Evolutionary conservation across 2,113 vertebrate species (phyloP).

Genomic region (Trogon melanurus): DNA sequence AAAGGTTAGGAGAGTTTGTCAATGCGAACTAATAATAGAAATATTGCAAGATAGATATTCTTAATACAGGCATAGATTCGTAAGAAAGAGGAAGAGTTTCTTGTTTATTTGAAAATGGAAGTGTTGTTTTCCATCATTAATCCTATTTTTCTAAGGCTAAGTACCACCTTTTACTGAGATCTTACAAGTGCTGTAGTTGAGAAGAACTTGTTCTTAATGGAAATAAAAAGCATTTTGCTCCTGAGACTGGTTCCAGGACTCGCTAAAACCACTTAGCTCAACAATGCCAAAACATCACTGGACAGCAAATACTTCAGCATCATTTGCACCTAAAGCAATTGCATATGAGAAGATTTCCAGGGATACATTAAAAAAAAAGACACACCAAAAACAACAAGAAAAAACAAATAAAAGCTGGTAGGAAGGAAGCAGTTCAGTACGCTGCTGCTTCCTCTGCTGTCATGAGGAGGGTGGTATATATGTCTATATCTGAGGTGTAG

Average conservation of each 20-base stretch:
- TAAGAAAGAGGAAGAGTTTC: not conserved
- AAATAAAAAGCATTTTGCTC: not conserved
- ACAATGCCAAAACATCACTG: accelerated
- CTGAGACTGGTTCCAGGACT: not conserved
- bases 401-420: not conserved
- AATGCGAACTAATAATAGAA: not conserved
- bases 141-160: not conserved
- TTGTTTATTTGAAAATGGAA: not conserved
- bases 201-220: not conserved
- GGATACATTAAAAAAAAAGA: not conserved
- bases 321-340: not conserved
- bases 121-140: not conserved
- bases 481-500: not conserved
- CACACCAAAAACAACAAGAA: not conserved
- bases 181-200: not conserved
- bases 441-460: not conserved
- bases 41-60: not conserved
- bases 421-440: not conserved
- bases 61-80: not conserved
- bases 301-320: not conserved
- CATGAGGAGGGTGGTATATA: not conserved
- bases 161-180: not conserved
- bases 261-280: not conserved
- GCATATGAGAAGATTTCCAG: not conserved
- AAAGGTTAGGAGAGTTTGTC: not conserved